Evolutionary conservation across 2,797 vertebrate species (phyloP).

Genomic region (Rhynchonycteris naso): DNA sequence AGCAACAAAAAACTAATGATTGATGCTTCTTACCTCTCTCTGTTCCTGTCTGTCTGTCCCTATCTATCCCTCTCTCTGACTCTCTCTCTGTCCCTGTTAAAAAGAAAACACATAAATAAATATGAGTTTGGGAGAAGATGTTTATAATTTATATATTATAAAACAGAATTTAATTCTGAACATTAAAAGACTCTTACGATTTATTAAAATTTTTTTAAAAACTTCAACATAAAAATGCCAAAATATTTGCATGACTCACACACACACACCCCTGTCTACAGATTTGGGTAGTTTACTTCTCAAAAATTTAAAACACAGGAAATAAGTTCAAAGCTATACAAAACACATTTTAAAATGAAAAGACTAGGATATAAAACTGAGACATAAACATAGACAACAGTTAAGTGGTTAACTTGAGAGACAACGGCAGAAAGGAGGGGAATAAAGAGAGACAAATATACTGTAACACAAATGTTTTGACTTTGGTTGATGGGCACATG

Average conservation of each 20-base stretch:
- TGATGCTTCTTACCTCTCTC: too few species aligned
- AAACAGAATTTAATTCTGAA: background rate
- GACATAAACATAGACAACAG: too few species aligned
- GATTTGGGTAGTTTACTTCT: background rate
- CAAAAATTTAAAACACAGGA: background rate
- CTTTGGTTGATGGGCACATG: too few species aligned
- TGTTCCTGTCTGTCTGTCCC: too few species aligned
- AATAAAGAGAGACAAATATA: too few species aligned
- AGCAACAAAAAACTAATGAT: too few species aligned
- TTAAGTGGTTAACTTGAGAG: too few species aligned
- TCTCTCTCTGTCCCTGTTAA: too few species aligned
- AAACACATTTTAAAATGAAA: background rate
- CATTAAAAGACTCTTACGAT: background rate
- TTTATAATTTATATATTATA: background rate
- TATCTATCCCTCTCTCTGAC: too few species aligned
- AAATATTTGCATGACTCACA: background rate
- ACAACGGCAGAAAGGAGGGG: too few species aligned
- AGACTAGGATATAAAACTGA: too few species aligned
- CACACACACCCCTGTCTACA: background rate
- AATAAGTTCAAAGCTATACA: background rate
- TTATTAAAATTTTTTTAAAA: background rate
- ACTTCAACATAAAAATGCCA: background rate
- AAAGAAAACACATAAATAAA: background rate
- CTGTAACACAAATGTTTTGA: too few species aligned
- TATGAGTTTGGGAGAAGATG: background rate